Conservation (phyloP, 1,140 invertebrate species). For the Lepidurus arcticus region DNA sequence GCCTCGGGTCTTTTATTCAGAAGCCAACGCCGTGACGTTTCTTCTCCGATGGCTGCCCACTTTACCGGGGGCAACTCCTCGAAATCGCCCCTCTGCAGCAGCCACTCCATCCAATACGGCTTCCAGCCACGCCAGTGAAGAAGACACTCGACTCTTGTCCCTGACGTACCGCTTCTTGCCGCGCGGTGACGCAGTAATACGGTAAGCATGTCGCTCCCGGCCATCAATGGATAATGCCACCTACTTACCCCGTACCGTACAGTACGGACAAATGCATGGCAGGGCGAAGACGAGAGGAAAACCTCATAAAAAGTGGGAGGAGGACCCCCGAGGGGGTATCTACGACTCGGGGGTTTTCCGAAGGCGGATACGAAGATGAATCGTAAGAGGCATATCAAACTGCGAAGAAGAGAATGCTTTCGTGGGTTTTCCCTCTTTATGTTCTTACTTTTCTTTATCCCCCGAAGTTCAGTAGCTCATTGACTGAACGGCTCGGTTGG, state of each 20-base stretch:
- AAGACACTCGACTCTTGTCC: slow-evolving; percentile 24
- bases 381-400: slow-evolving; percentile 11
- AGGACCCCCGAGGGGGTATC: background rate
- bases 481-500: background rate
- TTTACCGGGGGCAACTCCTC: background rate
- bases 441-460: background rate
- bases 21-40: slow-evolving; percentile 34
- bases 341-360: background rate
- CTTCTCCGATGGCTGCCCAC: slow-evolving; percentile 24
- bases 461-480: background rate
- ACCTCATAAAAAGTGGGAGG: background rate
- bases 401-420: background rate
- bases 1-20: slow-evolving; percentile 33
- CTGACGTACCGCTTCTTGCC: slow-evolving; percentile 31
- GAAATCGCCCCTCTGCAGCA: background rate
- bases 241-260: background rate
- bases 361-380: slow-evolving; percentile 17
- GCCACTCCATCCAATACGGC: background rate
- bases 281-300: background rate
- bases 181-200: slow-evolving; percentile 1
- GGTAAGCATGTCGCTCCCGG: slow-evolving; percentile 25
- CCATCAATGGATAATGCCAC: background rate
- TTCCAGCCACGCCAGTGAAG: slow-evolving; percentile 17
- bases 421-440: background rate
- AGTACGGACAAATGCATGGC: background rate